Percentiles rank a stretch among this genome's conserved stretches.
phyloP scores from a whole-genome alignment of 2,797 vertebrate genomes.

The Coendou prehensilis region DNA sequence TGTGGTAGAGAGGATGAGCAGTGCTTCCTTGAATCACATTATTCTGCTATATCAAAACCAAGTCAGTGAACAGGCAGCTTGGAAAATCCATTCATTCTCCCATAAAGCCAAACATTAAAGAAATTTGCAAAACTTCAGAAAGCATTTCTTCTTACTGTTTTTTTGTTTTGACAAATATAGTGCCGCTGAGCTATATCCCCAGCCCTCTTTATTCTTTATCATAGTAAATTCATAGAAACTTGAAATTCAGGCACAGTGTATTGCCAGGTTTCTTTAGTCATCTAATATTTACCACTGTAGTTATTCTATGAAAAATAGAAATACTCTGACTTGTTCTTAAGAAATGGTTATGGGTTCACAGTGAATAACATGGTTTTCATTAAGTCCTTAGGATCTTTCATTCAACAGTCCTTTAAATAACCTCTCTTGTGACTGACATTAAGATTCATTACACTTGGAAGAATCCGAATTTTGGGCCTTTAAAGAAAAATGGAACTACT shows the following conservation, averaged over 20 bases:
- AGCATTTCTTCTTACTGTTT: background rate
- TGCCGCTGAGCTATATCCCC: too few relatives aligned
- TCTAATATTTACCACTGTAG: background rate
- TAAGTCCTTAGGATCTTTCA: background rate
- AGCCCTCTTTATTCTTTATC: background rate
- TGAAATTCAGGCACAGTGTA: background rate
- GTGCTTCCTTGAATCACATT: background rate
- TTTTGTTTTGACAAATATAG: conserved; percentile 1
- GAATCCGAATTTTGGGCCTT: background rate
- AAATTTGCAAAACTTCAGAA: background rate
- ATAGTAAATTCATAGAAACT: background rate
- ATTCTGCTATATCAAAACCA: background rate
- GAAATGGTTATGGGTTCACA: background rate
- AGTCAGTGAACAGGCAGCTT: background rate
- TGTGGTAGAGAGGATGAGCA: background rate
- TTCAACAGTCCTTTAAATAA: conserved; percentile 26
- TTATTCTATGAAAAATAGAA: conserved; percentile 11
- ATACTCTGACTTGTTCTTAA: background rate
- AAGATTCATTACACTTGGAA: background rate
- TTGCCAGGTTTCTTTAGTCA: background rate
- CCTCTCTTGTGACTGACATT: background rate
- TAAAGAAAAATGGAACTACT: background rate
- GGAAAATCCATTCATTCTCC: background rate
- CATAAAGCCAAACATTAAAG: background rate
- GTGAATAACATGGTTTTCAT: background rate